Evolutionary conservation across 2,888 invertebrate species (phyloP), one percentile per base, ranked within the genome.

Genomic region (Oscheius sp.): DNA sequence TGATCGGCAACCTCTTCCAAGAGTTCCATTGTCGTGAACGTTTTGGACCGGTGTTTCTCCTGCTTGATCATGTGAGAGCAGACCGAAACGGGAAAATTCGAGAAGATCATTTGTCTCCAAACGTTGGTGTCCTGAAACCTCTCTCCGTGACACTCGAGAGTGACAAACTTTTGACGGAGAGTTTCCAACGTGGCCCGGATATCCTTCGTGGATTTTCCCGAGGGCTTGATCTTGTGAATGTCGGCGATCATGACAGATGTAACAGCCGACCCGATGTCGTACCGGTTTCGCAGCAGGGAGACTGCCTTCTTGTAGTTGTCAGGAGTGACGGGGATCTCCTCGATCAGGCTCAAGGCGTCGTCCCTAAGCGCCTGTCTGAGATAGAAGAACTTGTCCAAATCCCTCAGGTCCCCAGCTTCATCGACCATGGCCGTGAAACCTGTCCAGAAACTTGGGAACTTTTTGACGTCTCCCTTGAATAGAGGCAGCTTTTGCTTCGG

Each of bases 371-470:
- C 58, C 29, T 58, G 58, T 11, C 33, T 58, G 1, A 58, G 33
- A 29, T 32, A 58, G 29, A 29, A 29, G 1, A 58, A 58, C 11
- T 3, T 58, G 58, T 58, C 29, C 58, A 58, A 29, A 4, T 1
- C 33, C 1, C 3, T 1, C 4, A 58, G 58, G 5, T 58, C 58
- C 4, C 4, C 29, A 11, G 29, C 33, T 13, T 21, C 58, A 32
- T 58, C 29, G 21, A 58, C 29, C 58, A 58, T 58, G 1, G 29
- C 11, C 3, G 5, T 1, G 33, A 21, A 58, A 11, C 32, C 11
- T 13, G 58, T 4, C 58, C 58, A 58, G 58, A 58, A 58, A 11
- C 58, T 58, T 2, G 58, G 29, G 29, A 58, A 58, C 29, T 58
- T 33, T 58, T 29, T 58, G 32, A 58, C 29, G 0, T 58, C 1